Evolutionary conservation across 2,113 vertebrate genomes (phyloP).

Genomic region (Drymodes brunneopygia): DNA sequence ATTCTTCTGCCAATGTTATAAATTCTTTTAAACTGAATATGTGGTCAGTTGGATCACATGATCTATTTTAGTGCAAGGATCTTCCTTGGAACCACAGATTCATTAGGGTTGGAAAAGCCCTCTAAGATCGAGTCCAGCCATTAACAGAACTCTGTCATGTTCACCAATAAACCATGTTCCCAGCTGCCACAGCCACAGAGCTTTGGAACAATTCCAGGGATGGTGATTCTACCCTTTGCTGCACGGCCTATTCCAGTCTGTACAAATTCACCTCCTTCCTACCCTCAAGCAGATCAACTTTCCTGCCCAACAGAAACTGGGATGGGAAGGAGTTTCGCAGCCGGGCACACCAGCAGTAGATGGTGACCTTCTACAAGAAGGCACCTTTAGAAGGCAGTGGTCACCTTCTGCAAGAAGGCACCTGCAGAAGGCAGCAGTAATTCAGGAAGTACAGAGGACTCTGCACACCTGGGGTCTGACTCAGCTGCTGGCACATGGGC

Average conservation of each 20-base stretch:
- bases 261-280: neutral
- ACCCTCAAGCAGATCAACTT: neutral
- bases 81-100: neutral
- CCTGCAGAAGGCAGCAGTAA: neutral
- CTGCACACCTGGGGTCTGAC: neutral
- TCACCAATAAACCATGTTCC: neutral
- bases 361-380: neutral
- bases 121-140: fast-evolving
- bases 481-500: neutral
- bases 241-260: neutral
- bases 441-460: neutral
- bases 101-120: neutral
- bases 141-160: fast-evolving
- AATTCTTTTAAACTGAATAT: neutral
- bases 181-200: neutral
- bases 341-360: neutral
- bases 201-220: neutral
- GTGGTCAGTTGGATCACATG: neutral
- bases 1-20: neutral
- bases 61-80: neutral
- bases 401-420: neutral
- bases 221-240: neutral
- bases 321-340: neutral
- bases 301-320: too few relatives aligned
- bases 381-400: neutral